phyloP scores from a whole-genome alignment of 1,140 invertebrate species.

The Apis florea region DNA sequence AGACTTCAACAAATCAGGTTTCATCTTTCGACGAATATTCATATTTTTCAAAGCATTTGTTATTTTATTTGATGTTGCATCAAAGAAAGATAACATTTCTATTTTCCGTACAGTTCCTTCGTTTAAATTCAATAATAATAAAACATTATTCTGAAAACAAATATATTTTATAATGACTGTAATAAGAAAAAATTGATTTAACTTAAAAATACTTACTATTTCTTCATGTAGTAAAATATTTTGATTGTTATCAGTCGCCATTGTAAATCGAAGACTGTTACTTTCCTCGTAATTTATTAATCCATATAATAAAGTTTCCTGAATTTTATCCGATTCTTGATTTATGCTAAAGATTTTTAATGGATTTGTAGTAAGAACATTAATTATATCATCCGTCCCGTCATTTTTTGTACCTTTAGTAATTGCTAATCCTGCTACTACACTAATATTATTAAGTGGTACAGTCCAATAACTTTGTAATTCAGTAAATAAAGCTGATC shows the following conservation, averaged over 20 bases:
- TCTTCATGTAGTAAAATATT: slow-evolving; percentile 75
- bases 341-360: slow-evolving; percentile 80
- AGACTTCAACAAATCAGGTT: slow-evolving; percentile 66
- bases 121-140: slow-evolving; percentile 69
- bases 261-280: slow-evolving; percentile 63
- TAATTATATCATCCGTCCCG: slow-evolving; percentile 77
- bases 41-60: slow-evolving; percentile 67
- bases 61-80: slow-evolving; percentile 71
- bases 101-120: slow-evolving; percentile 66
- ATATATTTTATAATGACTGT: neutral
- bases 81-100: slow-evolving; percentile 70
- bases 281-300: slow-evolving; percentile 61
- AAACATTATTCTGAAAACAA: slow-evolving; percentile 70
- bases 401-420: slow-evolving; percentile 73
- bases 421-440: slow-evolving; percentile 80
- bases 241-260: slow-evolving; percentile 67
- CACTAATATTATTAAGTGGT: slow-evolving; percentile 80
- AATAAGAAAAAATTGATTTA: neutral
- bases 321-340: slow-evolving; percentile 68
- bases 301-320: slow-evolving; percentile 69
- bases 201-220: slow-evolving; percentile 68
- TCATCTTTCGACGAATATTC: slow-evolving; percentile 68
- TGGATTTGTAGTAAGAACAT: slow-evolving; percentile 81
- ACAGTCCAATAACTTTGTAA: slow-evolving; percentile 82
- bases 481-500: slow-evolving; percentile 82